Evolutionary conservation across 2,888 invertebrate species (phyloP).

Genomic region (Rhingia campestris): DNA sequence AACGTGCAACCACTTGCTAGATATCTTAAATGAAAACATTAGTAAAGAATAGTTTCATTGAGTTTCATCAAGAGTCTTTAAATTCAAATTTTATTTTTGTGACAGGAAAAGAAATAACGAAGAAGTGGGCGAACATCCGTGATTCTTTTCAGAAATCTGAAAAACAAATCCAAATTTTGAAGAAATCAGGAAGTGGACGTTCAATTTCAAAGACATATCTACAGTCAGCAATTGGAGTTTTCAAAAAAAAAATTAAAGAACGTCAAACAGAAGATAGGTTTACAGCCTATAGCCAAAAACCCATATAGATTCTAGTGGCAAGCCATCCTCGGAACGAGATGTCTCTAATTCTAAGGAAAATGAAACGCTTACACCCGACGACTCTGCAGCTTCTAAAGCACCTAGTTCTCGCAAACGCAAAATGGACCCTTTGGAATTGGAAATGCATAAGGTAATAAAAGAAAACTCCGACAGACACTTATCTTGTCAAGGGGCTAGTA

Average conservation of each 20-base stretch:
- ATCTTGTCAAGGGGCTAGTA: too few relatives aligned
- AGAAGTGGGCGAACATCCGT: constrained; percentile 11
- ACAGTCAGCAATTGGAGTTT: neutral
- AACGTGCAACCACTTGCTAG: constrained; percentile 11
- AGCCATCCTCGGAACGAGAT: neutral
- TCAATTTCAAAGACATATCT: constrained; percentile 3
- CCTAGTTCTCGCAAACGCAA: neutral
- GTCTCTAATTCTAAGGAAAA: neutral
- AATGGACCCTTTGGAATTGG: neutral
- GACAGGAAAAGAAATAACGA: constrained; percentile 10
- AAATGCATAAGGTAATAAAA: neutral
- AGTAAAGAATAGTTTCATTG: constrained; percentile 9
- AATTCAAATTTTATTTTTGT: constrained; percentile 4
- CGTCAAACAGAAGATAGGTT: too few relatives aligned
- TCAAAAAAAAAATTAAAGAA: too few relatives aligned
- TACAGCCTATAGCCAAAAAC: too few relatives aligned
- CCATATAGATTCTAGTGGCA: too few relatives aligned
- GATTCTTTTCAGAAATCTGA: constrained; percentile 9
- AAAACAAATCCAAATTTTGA: neutral
- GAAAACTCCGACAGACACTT: neutral
- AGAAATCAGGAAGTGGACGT: constrained; percentile 2
- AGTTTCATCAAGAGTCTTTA: constrained; percentile 12
- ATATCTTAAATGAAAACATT: constrained; percentile 6
- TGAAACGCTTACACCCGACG: neutral
- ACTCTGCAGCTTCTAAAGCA: constrained; percentile 1